A percentile compares a stretch with the other conserved stretches of the same genome.
These are phyloP conservation scores for Bruchidius siliquastri DNA, from an alignment of 2,888 invertebrate genomes.

Conservation along the genomic window DNA sequence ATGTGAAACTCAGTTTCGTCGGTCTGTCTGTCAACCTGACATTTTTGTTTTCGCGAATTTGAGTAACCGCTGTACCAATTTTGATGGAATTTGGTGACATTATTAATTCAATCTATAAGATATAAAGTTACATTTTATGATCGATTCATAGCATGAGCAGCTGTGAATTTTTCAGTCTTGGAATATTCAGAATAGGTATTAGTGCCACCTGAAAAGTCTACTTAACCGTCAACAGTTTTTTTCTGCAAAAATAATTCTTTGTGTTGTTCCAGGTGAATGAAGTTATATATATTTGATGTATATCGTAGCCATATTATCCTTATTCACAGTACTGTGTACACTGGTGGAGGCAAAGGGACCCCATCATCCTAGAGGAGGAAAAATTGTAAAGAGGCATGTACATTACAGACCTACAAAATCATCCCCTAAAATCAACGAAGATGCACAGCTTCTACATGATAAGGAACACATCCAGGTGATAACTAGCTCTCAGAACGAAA, in stretches of 20 bases:
- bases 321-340: background rate
- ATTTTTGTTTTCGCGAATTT: too few relatives aligned
- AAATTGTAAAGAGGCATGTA: conserved; percentile 47
- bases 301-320: background rate
- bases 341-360: conserved; percentile 51
- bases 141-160: too few relatives aligned
- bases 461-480: conserved; percentile 56
- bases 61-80: too few relatives aligned
- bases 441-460: conserved; percentile 70
- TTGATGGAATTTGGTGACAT: too few relatives aligned
- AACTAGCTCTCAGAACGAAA: background rate
- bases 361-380: conserved; percentile 58
- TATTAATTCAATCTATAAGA: too few relatives aligned
- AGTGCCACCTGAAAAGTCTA: too few relatives aligned
- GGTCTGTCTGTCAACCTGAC: too few relatives aligned
- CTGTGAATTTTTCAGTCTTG: too few relatives aligned
- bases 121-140: too few relatives aligned
- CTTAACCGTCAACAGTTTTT: background rate
- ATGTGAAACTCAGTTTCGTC: too few relatives aligned
- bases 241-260: background rate
- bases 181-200: too few relatives aligned
- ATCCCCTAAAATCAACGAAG: conserved; percentile 60
- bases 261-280: background rate
- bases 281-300: background rate
- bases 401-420: conserved; percentile 58